phyloP scores from a whole-genome alignment of 2,888 invertebrate species.

The Tipula confusa region DNA sequence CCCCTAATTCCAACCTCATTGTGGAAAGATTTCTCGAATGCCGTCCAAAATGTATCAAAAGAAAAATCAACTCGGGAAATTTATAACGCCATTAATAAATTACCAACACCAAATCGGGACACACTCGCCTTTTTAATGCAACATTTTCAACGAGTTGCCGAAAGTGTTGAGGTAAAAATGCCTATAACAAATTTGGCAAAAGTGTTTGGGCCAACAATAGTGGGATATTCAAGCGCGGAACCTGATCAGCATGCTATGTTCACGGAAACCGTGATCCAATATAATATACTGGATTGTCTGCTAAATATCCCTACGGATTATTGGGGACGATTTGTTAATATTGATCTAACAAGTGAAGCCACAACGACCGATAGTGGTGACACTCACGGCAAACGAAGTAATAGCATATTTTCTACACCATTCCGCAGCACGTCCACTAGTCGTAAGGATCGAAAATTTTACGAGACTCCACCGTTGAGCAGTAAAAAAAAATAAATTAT shows the following conservation, averaged over 20 bases:
- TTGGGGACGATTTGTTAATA: slow-evolving; percentile 68
- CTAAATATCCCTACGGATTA: slow-evolving; percentile 68
- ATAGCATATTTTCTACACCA: neutral
- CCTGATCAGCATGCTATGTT: slow-evolving; percentile 69
- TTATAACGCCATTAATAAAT: slow-evolving; percentile 70
- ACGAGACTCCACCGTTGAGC: slow-evolving; percentile 41
- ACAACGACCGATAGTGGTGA: neutral
- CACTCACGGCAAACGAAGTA: neutral
- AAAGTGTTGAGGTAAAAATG: slow-evolving; percentile 85
- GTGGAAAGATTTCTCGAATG: slow-evolving; percentile 63
- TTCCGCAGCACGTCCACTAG: slow-evolving; percentile 35
- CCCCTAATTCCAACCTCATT: slow-evolving; percentile 78
- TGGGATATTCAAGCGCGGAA: slow-evolving; percentile 78
- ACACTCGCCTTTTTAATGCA: slow-evolving; percentile 88
- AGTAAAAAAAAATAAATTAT: neutral
- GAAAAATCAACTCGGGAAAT: slow-evolving; percentile 54
- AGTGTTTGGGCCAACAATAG: slow-evolving; percentile 90
- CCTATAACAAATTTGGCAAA: slow-evolving; percentile 80
- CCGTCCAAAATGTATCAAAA: slow-evolving; percentile 55
- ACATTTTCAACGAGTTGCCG: slow-evolving; percentile 84
- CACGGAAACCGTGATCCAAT: slow-evolving; percentile 72
- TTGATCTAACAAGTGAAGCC: slow-evolving; percentile 40
- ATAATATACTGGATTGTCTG: slow-evolving; percentile 65
- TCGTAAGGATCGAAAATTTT: slow-evolving; percentile 46
- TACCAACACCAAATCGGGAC: slow-evolving; percentile 91